phyloP scores from a whole-genome alignment of 2,888 invertebrate genomes.

The Papilio gigon region DNA sequence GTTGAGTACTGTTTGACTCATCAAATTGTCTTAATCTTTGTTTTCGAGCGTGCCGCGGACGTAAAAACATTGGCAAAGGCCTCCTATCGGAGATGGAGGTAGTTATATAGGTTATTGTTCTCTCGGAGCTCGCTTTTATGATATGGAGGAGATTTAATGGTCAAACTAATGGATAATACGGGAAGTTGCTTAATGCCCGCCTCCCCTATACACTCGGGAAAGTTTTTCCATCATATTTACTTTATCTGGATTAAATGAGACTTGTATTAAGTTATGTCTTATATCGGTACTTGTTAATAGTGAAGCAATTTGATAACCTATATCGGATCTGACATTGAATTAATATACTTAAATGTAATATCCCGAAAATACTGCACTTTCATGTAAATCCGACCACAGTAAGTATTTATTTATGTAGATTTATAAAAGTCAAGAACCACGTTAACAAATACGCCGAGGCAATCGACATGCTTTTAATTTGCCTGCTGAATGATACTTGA shows the following conservation, averaged over 20 bases:
- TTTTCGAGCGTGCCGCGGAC: constrained; percentile 14
- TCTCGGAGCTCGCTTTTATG: constrained; percentile 46
- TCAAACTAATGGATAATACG: constrained; percentile 50
- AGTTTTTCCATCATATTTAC: constrained; percentile 49
- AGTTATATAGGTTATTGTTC: constrained; percentile 37
- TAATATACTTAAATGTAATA: background rate
- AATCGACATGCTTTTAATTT: constrained; percentile 28
- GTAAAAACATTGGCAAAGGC: constrained; percentile 31
- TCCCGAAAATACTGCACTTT: too few species aligned
- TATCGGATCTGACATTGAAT: background rate
- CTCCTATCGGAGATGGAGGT: constrained; percentile 31
- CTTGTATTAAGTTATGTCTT: constrained; percentile 33
- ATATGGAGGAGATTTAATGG: constrained; percentile 55
- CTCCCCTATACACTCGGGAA: constrained; percentile 41
- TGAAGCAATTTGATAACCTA: background rate
- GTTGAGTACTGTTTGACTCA: constrained; percentile 21
- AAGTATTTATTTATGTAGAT: too few species aligned
- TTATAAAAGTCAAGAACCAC: background rate
- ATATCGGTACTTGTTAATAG: background rate
- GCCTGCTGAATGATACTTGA: constrained; percentile 39
- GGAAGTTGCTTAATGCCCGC: constrained; percentile 47
- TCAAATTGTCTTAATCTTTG: constrained; percentile 18
- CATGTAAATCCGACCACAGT: too few species aligned
- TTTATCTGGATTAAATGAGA: constrained; percentile 41
- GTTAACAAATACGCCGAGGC: constrained; percentile 5